A percentile compares a stretch with the other conserved stretches of the same genome.
phyloP scores from a whole-genome alignment of 2,113 vertebrate species.

The Sula dactylatra region DNA sequence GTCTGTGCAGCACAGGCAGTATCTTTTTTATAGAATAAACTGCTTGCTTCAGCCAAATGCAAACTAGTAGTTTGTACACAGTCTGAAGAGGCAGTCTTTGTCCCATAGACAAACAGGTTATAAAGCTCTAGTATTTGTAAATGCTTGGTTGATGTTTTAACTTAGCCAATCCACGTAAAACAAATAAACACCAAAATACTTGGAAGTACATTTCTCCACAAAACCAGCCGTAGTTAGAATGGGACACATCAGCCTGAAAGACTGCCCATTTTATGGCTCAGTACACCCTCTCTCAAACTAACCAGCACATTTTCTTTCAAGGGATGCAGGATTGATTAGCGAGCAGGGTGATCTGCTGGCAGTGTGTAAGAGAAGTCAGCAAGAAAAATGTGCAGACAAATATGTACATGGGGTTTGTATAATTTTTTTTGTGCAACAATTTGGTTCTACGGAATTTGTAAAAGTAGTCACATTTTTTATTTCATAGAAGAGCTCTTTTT shows the following conservation, averaged over 20 bases:
- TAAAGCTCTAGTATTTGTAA: constrained; percentile 11
- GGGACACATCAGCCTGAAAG: background rate
- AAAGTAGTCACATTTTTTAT: background rate
- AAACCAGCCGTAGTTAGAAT: background rate
- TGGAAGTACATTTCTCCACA: background rate
- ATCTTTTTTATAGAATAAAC: background rate
- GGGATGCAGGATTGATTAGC: background rate
- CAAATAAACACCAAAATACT: background rate
- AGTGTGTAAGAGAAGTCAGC: background rate
- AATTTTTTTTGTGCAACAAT: background rate
- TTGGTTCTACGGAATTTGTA: background rate
- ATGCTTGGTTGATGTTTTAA: background rate
- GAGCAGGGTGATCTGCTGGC: background rate
- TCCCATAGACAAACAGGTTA: background rate
- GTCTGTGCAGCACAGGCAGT: background rate
- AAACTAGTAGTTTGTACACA: background rate
- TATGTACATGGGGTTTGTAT: background rate
- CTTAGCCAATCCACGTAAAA: background rate
- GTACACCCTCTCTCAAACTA: background rate
- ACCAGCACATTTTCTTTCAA: background rate
- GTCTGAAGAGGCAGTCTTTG: background rate
- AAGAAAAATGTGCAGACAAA: background rate
- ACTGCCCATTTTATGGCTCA: background rate
- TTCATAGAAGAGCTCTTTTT: background rate
- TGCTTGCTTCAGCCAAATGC: background rate